phyloP scores from a whole-genome alignment of 2,113 vertebrate species.

The Columbina picui region DNA sequence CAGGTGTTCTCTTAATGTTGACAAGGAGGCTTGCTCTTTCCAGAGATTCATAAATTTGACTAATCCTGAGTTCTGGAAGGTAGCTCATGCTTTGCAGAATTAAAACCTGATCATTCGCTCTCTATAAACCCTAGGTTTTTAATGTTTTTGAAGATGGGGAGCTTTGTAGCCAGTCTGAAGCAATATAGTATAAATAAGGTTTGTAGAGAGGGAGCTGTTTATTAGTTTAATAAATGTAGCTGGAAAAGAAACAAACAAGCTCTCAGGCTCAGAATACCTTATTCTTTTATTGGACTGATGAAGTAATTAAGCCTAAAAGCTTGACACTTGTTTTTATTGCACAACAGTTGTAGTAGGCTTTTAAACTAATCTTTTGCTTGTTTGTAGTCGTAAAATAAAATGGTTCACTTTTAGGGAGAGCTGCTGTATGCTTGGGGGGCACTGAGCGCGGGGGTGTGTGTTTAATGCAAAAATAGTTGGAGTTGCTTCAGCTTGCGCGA shows the following conservation, averaged over 20 bases:
- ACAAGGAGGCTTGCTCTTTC: neutral
- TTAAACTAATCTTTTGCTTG: constrained; percentile 28
- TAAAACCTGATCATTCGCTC: neutral
- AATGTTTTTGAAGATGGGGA: neutral
- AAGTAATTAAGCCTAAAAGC: constrained; percentile 50
- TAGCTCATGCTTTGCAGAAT: neutral
- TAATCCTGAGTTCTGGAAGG: neutral
- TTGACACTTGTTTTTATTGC: constrained; percentile 4
- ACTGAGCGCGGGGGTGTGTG: accelerated
- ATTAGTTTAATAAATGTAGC: neutral
- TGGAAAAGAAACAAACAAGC: constrained; percentile 12
- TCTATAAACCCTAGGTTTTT: neutral
- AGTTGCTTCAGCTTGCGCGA: neutral
- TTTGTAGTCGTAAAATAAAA: neutral
- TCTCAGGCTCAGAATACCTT: neutral
- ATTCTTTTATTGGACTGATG: neutral
- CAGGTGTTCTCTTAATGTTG: neutral
- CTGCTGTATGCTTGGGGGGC: neutral
- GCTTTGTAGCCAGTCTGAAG: neutral
- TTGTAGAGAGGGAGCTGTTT: neutral
- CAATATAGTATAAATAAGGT: neutral
- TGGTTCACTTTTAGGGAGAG: neutral
- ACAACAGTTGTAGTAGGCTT: neutral
- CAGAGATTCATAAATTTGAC: neutral
- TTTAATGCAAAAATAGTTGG: neutral